Conservation (phyloP, 2,888 invertebrate genomes). For the Drosophila nigricruria region DNA sequence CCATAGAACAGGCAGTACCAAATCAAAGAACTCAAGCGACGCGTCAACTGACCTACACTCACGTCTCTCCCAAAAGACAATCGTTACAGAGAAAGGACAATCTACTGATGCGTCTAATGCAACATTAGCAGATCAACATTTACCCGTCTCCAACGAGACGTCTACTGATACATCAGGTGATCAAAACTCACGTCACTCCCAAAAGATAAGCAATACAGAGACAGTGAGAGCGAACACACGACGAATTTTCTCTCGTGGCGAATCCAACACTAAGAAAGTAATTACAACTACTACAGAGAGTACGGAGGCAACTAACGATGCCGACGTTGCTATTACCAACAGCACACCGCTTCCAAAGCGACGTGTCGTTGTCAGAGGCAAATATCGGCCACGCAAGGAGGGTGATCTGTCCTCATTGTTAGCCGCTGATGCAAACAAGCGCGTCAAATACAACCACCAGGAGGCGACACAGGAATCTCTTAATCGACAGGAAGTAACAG, state of each 20-base stretch:
- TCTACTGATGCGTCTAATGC: not conserved
- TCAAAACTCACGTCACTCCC: not conserved
- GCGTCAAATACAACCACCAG: constrained; percentile 10
- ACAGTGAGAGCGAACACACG: not conserved
- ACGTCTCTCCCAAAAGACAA: not conserved
- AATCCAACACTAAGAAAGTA: not conserved
- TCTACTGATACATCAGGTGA: not conserved
- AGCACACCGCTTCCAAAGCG: constrained; percentile 39
- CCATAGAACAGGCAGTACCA: not conserved
- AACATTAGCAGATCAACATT: not conserved
- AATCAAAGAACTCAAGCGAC: not conserved
- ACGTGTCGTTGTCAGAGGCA: constrained; percentile 64
- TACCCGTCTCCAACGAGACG: not conserved
- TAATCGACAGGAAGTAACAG: not conserved
- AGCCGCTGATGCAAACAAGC: constrained; percentile 67
- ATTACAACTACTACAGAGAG: not conserved
- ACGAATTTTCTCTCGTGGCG: not conserved
- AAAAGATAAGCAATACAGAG: constrained; percentile 1
- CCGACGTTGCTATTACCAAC: not conserved
- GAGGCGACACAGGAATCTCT: not conserved
- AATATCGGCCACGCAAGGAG: constrained; percentile 67
- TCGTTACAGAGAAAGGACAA: not conserved
- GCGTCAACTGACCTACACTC: not conserved
- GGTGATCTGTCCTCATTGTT: constrained; percentile 74
- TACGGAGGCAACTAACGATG: not conserved